Conservation (phyloP, 2,888 invertebrate species). For the Meiosimyza decipiens region DNA sequence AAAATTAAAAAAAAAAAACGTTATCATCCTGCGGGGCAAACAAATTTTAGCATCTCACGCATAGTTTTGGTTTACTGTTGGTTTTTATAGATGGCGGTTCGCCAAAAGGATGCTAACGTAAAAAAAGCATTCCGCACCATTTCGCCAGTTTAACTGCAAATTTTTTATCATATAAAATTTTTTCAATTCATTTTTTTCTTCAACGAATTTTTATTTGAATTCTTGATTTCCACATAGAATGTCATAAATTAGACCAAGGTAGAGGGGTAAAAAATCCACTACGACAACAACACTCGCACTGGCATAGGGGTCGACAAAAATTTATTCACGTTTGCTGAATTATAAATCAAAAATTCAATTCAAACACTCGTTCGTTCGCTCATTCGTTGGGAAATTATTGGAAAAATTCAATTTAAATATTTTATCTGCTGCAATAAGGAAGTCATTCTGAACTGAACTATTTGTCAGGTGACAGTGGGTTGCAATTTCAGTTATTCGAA, state of each 20-base stretch:
- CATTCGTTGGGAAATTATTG: constrained; percentile 24
- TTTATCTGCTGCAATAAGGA: constrained; percentile 17
- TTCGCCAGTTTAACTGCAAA: constrained; percentile 13
- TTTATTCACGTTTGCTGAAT: constrained; percentile 32
- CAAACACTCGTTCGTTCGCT: constrained; percentile 15
- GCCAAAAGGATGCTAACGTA: constrained; percentile 13
- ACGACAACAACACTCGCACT: not conserved
- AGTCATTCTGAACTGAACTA: constrained; percentile 7
- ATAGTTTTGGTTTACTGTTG: too few relatives aligned
- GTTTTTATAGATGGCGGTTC: constrained; percentile 1
- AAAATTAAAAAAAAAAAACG: too few relatives aligned
- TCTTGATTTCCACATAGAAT: constrained; percentile 21
- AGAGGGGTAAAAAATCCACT: not conserved
- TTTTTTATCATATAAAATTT: constrained; percentile 10
- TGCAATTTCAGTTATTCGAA: too few relatives aligned
- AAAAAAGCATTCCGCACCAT: constrained; percentile 25
- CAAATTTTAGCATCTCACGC: too few relatives aligned
- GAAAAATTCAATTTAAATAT: constrained; percentile 29
- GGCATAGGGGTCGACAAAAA: constrained; percentile 17
- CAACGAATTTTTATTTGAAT: constrained; percentile 26
- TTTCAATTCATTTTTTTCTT: not conserved
- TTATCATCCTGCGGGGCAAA: too few relatives aligned
- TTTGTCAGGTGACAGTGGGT: constrained; percentile 30
- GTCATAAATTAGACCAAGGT: constrained; percentile 29
- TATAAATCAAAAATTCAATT: constrained; percentile 34